phyloP scores from a whole-genome alignment of 2,797 vertebrate genomes.

The Moxostoma hubbsi region DNA sequence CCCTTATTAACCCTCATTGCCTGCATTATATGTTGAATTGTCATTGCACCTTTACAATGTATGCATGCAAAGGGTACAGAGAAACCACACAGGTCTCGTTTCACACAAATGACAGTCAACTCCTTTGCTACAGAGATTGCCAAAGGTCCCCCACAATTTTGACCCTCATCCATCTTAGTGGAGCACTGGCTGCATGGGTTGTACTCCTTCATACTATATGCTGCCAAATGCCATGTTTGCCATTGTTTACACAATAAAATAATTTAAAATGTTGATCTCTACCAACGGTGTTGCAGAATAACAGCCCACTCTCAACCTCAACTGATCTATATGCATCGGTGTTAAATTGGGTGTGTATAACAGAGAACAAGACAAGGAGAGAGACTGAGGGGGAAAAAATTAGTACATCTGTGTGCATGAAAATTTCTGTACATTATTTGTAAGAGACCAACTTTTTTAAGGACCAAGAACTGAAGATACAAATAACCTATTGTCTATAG shows the following conservation, averaged over 20 bases:
- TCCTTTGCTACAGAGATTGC: conserved; percentile 13
- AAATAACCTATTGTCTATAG: too few species aligned
- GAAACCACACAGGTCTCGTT: conserved; percentile 7
- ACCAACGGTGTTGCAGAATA: conserved; percentile 44
- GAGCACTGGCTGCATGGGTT: conserved; percentile 21
- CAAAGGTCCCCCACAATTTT: conserved; percentile 26
- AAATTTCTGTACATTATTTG: conserved; percentile 54
- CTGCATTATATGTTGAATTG: conserved; percentile 18
- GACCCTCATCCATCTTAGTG: conserved; percentile 44
- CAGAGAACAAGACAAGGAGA: not conserved
- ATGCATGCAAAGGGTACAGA: conserved; percentile 7
- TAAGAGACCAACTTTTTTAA: conserved; percentile 46
- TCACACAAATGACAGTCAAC: conserved; percentile 18
- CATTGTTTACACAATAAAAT: conserved; percentile 61
- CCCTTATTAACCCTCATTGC: conserved; percentile 23
- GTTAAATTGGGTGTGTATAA: not conserved
- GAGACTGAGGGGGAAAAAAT: not conserved
- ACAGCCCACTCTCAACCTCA: conserved; percentile 38
- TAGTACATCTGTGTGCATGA: conserved; percentile 48
- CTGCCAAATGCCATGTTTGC: conserved; percentile 63
- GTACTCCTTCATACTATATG: conserved; percentile 49
- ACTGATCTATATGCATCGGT: conserved; percentile 52
- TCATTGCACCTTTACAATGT: not conserved
- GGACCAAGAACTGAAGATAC: too few species aligned
- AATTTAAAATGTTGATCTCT: conserved; percentile 60